Percentiles rank a stretch among this genome's conserved stretches.
Evolutionary conservation across 1,140 invertebrate species (phyloP).

Genomic region (Drosophila yakuba): DNA sequence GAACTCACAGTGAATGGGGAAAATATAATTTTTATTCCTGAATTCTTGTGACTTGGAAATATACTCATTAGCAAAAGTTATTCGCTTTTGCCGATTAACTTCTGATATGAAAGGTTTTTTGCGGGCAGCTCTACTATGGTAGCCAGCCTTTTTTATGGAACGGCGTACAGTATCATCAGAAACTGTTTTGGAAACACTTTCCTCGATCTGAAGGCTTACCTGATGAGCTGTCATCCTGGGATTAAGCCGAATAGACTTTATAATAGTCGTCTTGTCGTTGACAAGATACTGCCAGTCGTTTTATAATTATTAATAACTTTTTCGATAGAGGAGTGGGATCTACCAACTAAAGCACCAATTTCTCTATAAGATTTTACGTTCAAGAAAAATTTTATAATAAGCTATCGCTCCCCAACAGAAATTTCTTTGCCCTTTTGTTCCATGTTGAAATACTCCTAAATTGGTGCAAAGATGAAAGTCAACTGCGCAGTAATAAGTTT

Average conservation of each 20-base stretch:
- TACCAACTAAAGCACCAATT: neutral
- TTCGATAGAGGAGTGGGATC: neutral
- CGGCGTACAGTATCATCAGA: slow-evolving; percentile 2
- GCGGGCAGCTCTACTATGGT: slow-evolving; percentile 5
- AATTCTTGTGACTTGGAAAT: slow-evolving; percentile 21
- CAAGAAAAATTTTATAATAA: neutral
- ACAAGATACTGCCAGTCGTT: neutral
- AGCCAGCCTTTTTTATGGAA: neutral
- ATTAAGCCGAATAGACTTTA: too few relatives aligned
- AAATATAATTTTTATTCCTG: slow-evolving; percentile 54
- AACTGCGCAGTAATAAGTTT: neutral
- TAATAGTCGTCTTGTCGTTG: neutral
- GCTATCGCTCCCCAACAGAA: neutral
- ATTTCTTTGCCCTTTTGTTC: slow-evolving; percentile 2
- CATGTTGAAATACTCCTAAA: neutral
- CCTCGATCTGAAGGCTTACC: neutral
- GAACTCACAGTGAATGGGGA: slow-evolving; percentile 12
- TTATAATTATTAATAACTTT: neutral
- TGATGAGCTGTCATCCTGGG: too few relatives aligned
- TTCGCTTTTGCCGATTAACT: slow-evolving; percentile 39
- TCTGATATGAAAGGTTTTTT: slow-evolving; percentile 46
- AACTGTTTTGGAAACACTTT: slow-evolving; percentile 2
- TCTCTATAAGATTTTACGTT: neutral
- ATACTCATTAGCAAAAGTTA: slow-evolving; percentile 50
- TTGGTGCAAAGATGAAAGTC: too few relatives aligned